Percentiles rank a stretch among this genome's conserved stretches.
Conservation (phyloP, 2,888 invertebrate species). For the Achlya flavicornis region DNA sequence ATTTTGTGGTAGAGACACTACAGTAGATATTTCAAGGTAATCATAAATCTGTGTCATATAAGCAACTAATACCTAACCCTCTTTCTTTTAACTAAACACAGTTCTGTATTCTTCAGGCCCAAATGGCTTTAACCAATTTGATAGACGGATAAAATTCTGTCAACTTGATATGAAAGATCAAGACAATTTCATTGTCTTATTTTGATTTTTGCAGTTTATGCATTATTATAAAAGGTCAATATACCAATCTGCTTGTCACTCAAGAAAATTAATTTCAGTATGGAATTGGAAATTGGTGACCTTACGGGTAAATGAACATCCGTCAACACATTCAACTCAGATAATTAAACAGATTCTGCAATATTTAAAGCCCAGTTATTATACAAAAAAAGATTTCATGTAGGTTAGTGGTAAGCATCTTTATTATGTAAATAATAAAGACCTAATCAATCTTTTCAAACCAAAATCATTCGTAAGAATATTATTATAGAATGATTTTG, state of each 20-base stretch:
- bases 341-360: no score
- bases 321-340: conserved; percentile 17
- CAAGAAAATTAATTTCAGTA: conserved; percentile 24
- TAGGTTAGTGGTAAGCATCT: no score
- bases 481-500: no score
- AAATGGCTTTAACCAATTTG: background rate
- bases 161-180: background rate
- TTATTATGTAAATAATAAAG: no score
- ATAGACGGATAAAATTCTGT: background rate
- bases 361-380: background rate
- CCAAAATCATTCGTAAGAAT: no score
- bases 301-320: conserved; percentile 18
- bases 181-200: background rate
- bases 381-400: background rate
- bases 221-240: conserved; percentile 26
- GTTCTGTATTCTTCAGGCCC: no score
- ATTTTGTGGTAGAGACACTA: no score
- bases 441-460: no score
- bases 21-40: no score
- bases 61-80: no score
- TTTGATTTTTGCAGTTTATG: background rate
- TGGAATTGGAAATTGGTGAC: conserved; percentile 13
- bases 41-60: no score
- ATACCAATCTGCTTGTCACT: conserved; percentile 32
- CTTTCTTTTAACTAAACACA: no score